Conservation (phyloP, 2,888 invertebrate genomes). For the Pammene fasciana region DNA sequence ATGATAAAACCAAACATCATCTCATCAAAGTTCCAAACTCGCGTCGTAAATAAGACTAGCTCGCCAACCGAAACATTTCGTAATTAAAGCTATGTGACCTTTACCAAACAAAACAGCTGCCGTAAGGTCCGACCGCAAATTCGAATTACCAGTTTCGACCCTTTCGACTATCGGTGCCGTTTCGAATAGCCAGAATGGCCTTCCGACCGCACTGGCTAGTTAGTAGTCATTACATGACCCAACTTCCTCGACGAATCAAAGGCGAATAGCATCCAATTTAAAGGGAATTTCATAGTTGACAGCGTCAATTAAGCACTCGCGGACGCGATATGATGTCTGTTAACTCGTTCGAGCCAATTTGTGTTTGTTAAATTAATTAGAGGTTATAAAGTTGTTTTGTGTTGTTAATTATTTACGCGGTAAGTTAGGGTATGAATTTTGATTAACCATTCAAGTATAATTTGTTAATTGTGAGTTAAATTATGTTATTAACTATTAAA, state of each 20-base stretch:
- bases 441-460: not conserved
- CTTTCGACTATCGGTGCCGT: constrained; percentile 61
- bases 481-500: no score
- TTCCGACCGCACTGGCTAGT: constrained; percentile 55
- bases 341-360: constrained; percentile 51
- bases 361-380: constrained; percentile 21
- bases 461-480: not conserved
- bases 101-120: constrained; percentile 65
- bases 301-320: constrained; percentile 58
- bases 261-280: constrained; percentile 66
- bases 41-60: constrained; percentile 6
- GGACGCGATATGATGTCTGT: constrained; percentile 27
- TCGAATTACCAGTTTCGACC: constrained; percentile 61
- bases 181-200: constrained; percentile 48
- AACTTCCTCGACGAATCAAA: constrained; percentile 58
- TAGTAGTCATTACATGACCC: constrained; percentile 69
- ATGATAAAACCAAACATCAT: not conserved
- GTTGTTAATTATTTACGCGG: constrained; percentile 1
- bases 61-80: constrained; percentile 1
- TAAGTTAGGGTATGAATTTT: not conserved
- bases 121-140: constrained; percentile 64
- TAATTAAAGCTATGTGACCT: constrained; percentile 41
- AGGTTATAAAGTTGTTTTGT: constrained; percentile 1
- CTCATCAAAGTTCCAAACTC: not conserved
- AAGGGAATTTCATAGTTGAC: constrained; percentile 65